phyloP scores from a whole-genome alignment of 37 sponge, comb jelly and placozoan genomes.

The Corticium candelabrum region DNA sequence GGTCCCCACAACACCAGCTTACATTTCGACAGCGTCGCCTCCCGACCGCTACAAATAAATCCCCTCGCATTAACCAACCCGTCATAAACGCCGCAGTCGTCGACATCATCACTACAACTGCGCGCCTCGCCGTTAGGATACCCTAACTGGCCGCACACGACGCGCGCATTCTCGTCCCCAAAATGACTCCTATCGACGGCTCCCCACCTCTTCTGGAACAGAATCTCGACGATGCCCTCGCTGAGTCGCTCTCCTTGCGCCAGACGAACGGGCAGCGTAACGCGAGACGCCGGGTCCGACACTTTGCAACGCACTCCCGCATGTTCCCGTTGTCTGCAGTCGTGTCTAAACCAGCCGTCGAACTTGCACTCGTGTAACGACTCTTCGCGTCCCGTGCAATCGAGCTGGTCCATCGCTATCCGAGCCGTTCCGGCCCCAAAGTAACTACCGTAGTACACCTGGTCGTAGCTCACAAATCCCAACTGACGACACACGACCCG shows the following conservation, averaged over 20 bases:
- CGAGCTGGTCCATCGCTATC: slow-evolving; percentile 40
- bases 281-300: background rate
- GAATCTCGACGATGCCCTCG: slow-evolving; percentile 34
- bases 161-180: slow-evolving; percentile 16
- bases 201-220: slow-evolving; percentile 23
- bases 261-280: background rate
- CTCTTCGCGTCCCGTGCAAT: slow-evolving; percentile 32
- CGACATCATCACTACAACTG: background rate
- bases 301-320: slow-evolving; percentile 43
- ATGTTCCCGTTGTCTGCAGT: slow-evolving; percentile 49
- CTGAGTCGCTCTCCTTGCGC: background rate
- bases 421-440: slow-evolving; percentile 38
- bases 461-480: background rate
- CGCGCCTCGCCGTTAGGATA: slow-evolving; percentile 24
- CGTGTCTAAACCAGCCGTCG: slow-evolving; percentile 8
- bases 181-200: slow-evolving; percentile 32
- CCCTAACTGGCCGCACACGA: slow-evolving; percentile 57
- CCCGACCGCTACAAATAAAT: background rate
- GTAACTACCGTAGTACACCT: background rate
- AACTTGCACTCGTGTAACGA: slow-evolving; percentile 23
- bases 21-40: background rate
- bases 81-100: too few species aligned
- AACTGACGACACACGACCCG: background rate
- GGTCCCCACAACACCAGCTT: background rate
- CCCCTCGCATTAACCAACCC: background rate